Evolutionary conservation across 2,888 invertebrate genomes (phyloP), one percentile per base, ranked within the genome.

Genomic region (Hipparchia sbordonii): DNA sequence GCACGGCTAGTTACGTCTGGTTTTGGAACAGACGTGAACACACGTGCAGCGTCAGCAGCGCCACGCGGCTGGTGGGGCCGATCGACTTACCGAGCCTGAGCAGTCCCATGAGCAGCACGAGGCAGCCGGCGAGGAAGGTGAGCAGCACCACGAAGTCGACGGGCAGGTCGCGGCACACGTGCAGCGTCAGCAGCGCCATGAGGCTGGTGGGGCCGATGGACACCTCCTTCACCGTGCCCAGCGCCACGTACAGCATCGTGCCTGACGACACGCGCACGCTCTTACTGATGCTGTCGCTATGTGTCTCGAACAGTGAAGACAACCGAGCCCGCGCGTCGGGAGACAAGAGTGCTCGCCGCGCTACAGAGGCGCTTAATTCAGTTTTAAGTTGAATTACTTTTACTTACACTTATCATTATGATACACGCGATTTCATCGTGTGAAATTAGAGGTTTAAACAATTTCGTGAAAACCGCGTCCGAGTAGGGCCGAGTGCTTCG

Each of bases 191-290:
- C 69, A 99, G 94, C 54, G 98, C 96, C 97, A 98, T 98, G 74
- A 99, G 95, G 80, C 98, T 98, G 0, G 98, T 98, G 0, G 99
- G 98, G n/a, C 99, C 97, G 78, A 97, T 97, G 0, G 97, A 97
- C 2, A 97, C 97, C 91, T 97, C 97, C 84, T 96, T 97, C 77
- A 97, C 96, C 0, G 98, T 98, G 59, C 99, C 99, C 81, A 99
- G 96, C 80, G 98, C 87, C 70, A 97, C 94, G 90, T 99, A 99
- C 70, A 98, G 94, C 81, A 98, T 97, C 70, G 97, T 97, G n/a
- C 96, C 96, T 95, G 69, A 60, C n/a, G 6, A 39, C 45, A 39
- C 39, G n/a, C n/a, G n/a, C 13, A 12, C 2, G 12, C n/a, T 54
- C 54, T 5, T 54, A n/a, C 5, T 2, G 5, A 10, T 3, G 12